These are phyloP conservation scores for Ictalurus punctatus DNA, from an alignment of 2,113 vertebrate genomes.

Conservation along the genomic window DNA sequence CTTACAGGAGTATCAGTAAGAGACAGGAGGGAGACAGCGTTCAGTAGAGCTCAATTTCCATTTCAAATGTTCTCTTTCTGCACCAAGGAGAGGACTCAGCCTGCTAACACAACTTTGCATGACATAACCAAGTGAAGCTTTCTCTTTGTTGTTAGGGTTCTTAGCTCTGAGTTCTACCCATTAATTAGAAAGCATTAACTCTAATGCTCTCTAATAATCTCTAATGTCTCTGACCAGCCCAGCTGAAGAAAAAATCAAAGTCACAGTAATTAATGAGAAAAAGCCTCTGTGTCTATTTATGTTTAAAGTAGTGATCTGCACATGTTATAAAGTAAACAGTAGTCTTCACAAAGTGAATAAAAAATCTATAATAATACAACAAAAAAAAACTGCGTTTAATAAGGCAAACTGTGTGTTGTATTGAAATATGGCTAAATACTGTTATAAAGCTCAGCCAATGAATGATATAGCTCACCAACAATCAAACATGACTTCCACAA, in stretches of 20 bases:
- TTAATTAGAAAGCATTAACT: too few species aligned
- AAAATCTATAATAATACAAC: not conserved
- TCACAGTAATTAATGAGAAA: not conserved
- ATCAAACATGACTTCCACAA: not conserved
- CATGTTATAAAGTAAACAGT: not conserved
- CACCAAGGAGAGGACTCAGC: not conserved
- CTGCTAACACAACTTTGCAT: slow-evolving; percentile 3
- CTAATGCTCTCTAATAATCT: not conserved
- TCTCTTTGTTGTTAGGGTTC: not conserved
- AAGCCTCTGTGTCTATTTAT: not conserved
- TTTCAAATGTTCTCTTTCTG: slow-evolving; percentile 42
- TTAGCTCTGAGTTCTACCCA: not conserved
- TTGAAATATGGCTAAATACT: not conserved
- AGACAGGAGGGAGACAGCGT: slow-evolving; percentile 27
- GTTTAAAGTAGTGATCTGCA: not conserved
- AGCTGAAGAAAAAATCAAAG: not conserved
- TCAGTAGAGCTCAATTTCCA: slow-evolving; percentile 41
- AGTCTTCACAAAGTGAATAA: not conserved
- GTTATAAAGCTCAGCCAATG: not conserved
- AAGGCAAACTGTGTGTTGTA: not conserved
- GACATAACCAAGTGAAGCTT: not conserved
- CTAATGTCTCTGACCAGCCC: not conserved
- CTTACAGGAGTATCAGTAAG: slow-evolving; percentile 9
- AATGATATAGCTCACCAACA: not conserved
- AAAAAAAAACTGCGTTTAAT: not conserved